Evolutionary conservation across 2,888 invertebrate genomes (phyloP), one percentile per base, ranked within the genome.

Genomic region (Aspidiotus destructor): DNA sequence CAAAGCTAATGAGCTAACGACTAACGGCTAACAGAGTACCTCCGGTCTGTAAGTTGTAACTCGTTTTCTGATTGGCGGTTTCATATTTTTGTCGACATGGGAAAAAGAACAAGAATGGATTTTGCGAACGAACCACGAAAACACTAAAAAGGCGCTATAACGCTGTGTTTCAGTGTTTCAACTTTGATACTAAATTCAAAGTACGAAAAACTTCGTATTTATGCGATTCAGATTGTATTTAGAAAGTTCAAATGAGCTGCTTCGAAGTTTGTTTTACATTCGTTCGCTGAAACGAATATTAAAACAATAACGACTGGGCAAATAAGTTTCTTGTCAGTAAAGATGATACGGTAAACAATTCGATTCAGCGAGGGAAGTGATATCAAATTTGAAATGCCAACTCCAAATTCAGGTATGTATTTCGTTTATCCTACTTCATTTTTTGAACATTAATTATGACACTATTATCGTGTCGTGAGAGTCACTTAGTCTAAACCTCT

Each of bases 71-170:
- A 28, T 28, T 28, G 28, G 28, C 28, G 1, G 1, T 54, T 54
- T 52, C 52, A 6, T 9, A 54, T 16, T 16, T 8, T 13, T 54
- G 55, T 64, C 54, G 55, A 64, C 28, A 63, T 55, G 42, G 55
- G 41, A 44, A 65, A 65, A 65, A 65, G 54, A 41, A 58, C 65
- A 65, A 42, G 65, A 55, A 65, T 65, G 65, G 65, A 65, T 65
- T 58, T 58, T 58, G 44, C 57, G 60, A 65, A 65, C 58, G 28
- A 28, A 28, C 28, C 28, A 57, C 48, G 65, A 65, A 65, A 65
- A 65, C 65, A 65, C 65, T 60, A 65, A 65, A 65, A 65, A 65
- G 65, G 65, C 65, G 65, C 65, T 65, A 28, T 28, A 65, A 65
- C 65, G 65, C 57, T 58, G 65, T 65, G 65, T 65, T 65, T 57